Evolutionary conservation across 2,888 invertebrate species (phyloP).

Genomic region (Busseola fusca): DNA sequence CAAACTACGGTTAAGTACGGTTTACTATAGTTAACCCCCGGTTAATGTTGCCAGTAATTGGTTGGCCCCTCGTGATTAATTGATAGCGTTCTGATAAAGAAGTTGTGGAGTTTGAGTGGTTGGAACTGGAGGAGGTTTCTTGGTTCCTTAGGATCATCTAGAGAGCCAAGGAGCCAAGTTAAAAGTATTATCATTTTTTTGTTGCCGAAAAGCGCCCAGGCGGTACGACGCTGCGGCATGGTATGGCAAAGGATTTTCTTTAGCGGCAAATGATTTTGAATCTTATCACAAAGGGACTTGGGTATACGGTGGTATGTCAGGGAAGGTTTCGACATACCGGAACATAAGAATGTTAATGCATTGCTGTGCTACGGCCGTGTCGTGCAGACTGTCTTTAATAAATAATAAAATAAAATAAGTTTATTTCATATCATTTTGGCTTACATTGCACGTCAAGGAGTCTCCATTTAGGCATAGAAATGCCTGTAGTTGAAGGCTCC

Average conservation of each 20-base stretch:
- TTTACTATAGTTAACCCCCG: slow-evolving; percentile 68
- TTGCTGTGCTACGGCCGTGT: not conserved
- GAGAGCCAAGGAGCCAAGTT: not conserved
- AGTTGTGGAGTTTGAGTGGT: slow-evolving; percentile 58
- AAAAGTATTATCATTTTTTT: not conserved
- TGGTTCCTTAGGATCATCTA: not conserved
- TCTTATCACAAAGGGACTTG: not conserved
- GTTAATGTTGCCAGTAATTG: slow-evolving; percentile 66
- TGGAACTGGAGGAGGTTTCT: slow-evolving; percentile 3
- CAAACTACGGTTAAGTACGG: slow-evolving; percentile 69
- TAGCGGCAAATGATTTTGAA: not conserved
- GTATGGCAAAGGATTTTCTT: not conserved
- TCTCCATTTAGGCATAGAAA: too few species aligned
- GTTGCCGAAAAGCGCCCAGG: not conserved
- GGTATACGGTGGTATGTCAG: not conserved
- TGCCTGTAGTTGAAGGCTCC: too few species aligned
- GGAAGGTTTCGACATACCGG: not conserved
- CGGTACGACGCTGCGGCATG: not conserved
- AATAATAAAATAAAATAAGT: too few species aligned
- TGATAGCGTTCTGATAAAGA: slow-evolving; percentile 64
- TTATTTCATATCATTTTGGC: too few species aligned
- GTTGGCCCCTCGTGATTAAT: slow-evolving; percentile 72
- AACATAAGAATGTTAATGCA: not conserved
- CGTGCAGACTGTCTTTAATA: not conserved
- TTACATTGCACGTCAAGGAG: too few species aligned